A percentile compares a stretch with the other conserved stretches of the same genome.
Conservation (phyloP, 1,140 invertebrate species). For the Adoxophyes honmai region DNA sequence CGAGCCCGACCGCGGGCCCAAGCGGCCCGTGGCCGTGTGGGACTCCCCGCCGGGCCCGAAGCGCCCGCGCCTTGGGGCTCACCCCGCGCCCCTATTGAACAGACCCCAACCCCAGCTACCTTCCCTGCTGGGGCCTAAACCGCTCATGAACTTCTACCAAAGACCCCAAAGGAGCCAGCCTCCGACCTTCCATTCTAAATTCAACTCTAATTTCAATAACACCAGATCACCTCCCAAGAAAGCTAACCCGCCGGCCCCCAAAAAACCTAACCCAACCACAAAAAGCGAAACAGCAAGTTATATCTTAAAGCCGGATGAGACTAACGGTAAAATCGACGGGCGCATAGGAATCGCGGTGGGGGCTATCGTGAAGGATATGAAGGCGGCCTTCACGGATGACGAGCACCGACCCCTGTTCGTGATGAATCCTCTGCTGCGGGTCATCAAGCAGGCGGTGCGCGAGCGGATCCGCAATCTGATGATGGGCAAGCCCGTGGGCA, state of each 20-base stretch:
- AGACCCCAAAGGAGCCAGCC: background rate
- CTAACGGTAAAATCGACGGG: constrained; percentile 45
- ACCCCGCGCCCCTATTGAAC: background rate
- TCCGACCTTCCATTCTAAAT: background rate
- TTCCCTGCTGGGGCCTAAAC: background rate
- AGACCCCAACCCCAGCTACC: no score
- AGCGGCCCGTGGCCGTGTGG: background rate
- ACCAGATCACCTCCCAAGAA: no score
- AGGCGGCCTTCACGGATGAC: constrained; percentile 10
- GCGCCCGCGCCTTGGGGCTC: no score
- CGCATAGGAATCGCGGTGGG: constrained; percentile 57
- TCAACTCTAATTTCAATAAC: background rate
- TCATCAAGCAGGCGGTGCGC: constrained; percentile 45
- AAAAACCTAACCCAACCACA: background rate
- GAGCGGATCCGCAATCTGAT: constrained; percentile 44
- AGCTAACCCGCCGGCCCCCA: background rate
- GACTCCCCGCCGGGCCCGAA: background rate
- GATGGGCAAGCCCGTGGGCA: constrained; percentile 42
- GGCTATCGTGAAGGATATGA: constrained; percentile 43
- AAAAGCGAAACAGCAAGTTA: background rate
- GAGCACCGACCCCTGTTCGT: constrained; percentile 20
- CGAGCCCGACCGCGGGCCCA: background rate
- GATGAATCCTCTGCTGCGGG: constrained; percentile 18
- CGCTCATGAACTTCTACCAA: constrained; percentile 1
- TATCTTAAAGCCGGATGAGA: no score